Percentiles rank a stretch among this genome's conserved stretches.
Conservation (phyloP, 2,797 vertebrate genomes). For the Labeo calbasu region DNA sequence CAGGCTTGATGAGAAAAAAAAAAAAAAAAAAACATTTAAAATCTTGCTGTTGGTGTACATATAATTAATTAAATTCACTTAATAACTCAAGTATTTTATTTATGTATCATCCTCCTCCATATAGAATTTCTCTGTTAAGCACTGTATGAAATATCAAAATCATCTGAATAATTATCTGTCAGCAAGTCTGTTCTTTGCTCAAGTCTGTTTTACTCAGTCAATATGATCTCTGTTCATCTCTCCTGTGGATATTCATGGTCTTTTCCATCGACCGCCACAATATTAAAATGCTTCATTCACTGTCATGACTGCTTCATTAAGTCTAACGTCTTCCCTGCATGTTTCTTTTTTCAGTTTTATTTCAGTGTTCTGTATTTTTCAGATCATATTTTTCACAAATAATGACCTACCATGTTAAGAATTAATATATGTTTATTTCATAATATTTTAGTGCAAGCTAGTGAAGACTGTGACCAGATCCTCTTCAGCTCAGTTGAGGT, state of each 20-base stretch:
- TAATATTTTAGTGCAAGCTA: not conserved
- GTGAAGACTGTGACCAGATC: not conserved
- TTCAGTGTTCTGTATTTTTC: not conserved
- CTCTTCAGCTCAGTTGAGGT: not conserved
- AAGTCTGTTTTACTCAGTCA: constrained; percentile 38
- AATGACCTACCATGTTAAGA: not conserved
- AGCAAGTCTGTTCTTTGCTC: not conserved
- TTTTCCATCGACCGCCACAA: constrained; percentile 54
- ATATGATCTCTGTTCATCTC: constrained; percentile 54
- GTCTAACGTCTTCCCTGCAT: constrained; percentile 18
- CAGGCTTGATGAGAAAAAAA: too few species aligned
- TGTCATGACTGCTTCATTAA: constrained; percentile 48
- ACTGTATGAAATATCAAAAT: constrained; percentile 21
- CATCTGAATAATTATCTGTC: constrained; percentile 38
- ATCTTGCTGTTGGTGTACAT: too few species aligned
- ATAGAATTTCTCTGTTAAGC: not conserved
- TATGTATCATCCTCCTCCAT: too few species aligned
- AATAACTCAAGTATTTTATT: not conserved
- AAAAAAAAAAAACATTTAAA: too few species aligned
- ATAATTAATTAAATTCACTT: not conserved
- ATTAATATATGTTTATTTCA: not conserved
- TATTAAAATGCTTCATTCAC: constrained; percentile 61
- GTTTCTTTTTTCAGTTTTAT: not conserved
- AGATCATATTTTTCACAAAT: not conserved
- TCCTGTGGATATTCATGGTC: constrained; percentile 59